These are phyloP conservation scores for Drosophila buzzatii DNA, from an alignment of 2,888 invertebrate genomes.

Conservation along the genomic window DNA sequence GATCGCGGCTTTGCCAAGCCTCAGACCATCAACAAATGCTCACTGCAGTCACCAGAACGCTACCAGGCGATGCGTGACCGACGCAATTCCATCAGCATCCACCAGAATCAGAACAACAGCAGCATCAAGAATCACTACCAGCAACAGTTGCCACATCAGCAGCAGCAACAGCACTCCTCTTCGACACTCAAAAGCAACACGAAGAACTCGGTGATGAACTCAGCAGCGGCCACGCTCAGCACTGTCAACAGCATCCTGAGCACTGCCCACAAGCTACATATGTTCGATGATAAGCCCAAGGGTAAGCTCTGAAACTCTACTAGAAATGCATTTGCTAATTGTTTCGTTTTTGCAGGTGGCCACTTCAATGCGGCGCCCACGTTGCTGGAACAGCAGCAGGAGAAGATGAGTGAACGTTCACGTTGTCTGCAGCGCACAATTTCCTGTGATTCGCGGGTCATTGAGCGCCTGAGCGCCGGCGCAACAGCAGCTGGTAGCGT, in stretches of 20 bases:
- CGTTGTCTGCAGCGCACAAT: slow-evolving; percentile 72
- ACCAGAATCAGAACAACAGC: slow-evolving; percentile 40
- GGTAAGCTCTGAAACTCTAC: slow-evolving; percentile 45
- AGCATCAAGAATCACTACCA: slow-evolving; percentile 38
- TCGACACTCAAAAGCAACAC: slow-evolving; percentile 33
- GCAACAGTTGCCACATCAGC: slow-evolving; percentile 31
- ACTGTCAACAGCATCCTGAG: slow-evolving; percentile 68
- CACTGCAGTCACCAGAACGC: slow-evolving; percentile 80
- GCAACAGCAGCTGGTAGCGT: slow-evolving; percentile 17
- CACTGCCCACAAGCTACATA: slow-evolving; percentile 71
- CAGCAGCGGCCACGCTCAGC: slow-evolving; percentile 62
- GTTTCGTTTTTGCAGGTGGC: slow-evolving; percentile 85
- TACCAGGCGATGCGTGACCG: slow-evolving; percentile 70
- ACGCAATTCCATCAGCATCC: slow-evolving; percentile 66
- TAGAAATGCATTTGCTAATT: neutral
- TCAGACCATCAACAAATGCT: slow-evolving; percentile 76
- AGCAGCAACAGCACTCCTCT: slow-evolving; percentile 31
- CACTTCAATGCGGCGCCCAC: slow-evolving; percentile 95
- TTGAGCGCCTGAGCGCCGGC: slow-evolving; percentile 58
- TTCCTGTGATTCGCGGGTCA: slow-evolving; percentile 72
- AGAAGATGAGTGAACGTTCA: slow-evolving; percentile 92
- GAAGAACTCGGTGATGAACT: slow-evolving; percentile 16
- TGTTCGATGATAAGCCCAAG: slow-evolving; percentile 80
- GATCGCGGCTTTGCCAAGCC: slow-evolving; percentile 65
- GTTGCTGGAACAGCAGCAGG: slow-evolving; percentile 93